A percentile compares a stretch with the other conserved stretches of the same genome.
These are phyloP conservation scores for Kryptolebias marmoratus DNA, from an alignment of 2,113 vertebrate genomes.

Conservation along the genomic window DNA sequence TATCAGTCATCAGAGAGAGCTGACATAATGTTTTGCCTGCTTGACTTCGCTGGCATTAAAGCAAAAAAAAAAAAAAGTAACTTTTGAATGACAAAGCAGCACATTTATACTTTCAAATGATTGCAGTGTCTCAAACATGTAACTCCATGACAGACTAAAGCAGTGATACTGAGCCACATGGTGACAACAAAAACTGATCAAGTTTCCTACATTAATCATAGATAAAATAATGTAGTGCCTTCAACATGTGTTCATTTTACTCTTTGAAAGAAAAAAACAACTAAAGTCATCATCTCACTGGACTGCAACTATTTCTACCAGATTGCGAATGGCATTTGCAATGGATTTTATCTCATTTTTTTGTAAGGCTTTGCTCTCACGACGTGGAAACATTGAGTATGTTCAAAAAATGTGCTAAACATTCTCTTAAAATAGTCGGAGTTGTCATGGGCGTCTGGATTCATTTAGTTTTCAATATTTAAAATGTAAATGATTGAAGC, in stretches of 20 bases:
- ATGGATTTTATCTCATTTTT: too few relatives aligned
- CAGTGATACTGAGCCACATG: background rate
- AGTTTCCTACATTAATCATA: background rate
- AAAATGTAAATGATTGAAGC: too few relatives aligned
- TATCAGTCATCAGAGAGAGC: slow-evolving; percentile 28
- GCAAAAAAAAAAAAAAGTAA: background rate
- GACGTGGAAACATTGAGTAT: too few relatives aligned
- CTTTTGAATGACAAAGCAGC: background rate
- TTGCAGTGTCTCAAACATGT: background rate
- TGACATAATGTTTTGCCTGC: slow-evolving; percentile 28
- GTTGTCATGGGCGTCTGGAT: too few relatives aligned
- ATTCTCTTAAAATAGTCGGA: too few relatives aligned
- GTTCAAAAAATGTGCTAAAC: too few relatives aligned
- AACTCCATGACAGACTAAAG: background rate
- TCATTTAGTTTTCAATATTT: too few relatives aligned
- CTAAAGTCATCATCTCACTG: too few relatives aligned
- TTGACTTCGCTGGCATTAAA: background rate
- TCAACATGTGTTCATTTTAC: background rate
- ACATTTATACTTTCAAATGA: slow-evolving; percentile 6
- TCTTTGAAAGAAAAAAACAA: too few relatives aligned
- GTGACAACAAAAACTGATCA: background rate
- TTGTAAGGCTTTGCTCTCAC: too few relatives aligned
- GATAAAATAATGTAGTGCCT: background rate
- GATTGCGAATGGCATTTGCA: too few relatives aligned
- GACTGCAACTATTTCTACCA: too few relatives aligned